These are phyloP conservation scores for Aspidiotus rigidus DNA, from an alignment of 2,888 invertebrate genomes.

Conservation along the genomic window DNA sequence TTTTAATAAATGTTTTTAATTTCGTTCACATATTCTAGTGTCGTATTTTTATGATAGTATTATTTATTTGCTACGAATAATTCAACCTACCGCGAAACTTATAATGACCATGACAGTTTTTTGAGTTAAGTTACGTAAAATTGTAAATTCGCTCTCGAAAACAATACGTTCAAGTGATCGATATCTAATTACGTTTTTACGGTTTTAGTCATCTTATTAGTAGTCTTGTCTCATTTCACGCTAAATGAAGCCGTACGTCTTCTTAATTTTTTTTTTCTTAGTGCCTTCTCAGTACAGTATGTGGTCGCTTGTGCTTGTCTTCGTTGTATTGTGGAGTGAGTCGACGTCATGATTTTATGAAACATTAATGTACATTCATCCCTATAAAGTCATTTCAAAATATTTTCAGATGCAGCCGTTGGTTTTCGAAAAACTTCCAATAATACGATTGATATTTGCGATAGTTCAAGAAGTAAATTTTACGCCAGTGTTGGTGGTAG, in stretches of 20 bases:
- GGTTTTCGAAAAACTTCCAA: too few species aligned
- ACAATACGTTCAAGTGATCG: conserved; percentile 8
- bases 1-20: too few species aligned
- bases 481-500: background rate
- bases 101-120: too few species aligned
- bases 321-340: background rate
- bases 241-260: background rate
- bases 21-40: too few species aligned
- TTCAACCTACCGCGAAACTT: too few species aligned
- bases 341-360: background rate
- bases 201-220: background rate
- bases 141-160: conserved; percentile 7
- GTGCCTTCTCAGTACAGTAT: background rate
- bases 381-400: too few species aligned
- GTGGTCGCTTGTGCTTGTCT: background rate
- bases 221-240: background rate
- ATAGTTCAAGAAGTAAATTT: conserved; percentile 8
- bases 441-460: conserved; percentile 18
- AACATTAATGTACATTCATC: background rate
- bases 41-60: too few species aligned
- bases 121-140: too few species aligned
- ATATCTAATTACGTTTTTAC: background rate
- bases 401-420: too few species aligned
- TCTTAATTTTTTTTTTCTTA: background rate
- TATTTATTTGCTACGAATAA: too few species aligned